Conservation (phyloP, 2,113 vertebrate species). For the Fukomys damarensis region DNA sequence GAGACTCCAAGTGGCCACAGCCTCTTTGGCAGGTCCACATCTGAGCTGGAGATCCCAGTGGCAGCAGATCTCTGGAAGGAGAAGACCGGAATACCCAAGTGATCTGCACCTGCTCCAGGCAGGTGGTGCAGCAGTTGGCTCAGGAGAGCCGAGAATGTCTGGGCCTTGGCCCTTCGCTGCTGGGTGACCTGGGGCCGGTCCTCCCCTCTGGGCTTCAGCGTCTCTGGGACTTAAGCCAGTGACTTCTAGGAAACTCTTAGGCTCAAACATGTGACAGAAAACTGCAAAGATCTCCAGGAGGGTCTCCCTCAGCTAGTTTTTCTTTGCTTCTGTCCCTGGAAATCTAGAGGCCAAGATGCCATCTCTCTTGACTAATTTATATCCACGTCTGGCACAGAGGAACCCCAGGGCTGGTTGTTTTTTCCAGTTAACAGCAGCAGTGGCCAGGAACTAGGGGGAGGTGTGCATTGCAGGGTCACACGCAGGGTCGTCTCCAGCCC, state of each 20-base stretch:
- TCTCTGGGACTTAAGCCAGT: not conserved
- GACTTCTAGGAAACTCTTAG: not conserved
- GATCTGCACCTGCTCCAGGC: not conserved
- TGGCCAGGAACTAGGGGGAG: accelerated
- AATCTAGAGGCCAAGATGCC: not conserved
- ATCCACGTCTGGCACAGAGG: not conserved
- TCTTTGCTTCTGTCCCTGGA: not conserved
- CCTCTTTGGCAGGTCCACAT: not conserved
- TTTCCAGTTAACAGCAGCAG: not conserved
- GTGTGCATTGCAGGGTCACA: accelerated
- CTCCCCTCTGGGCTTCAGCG: not conserved
- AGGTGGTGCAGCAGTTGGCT: too few relatives aligned
- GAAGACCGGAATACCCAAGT: too few relatives aligned
- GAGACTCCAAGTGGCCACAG: not conserved
- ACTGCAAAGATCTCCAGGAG: not conserved
- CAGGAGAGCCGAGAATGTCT: not conserved
- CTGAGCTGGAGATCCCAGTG: not conserved
- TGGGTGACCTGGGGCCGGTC: not conserved
- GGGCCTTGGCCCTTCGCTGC: not conserved
- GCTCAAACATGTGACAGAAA: not conserved
- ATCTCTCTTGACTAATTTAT: not conserved
- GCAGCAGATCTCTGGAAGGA: accelerated
- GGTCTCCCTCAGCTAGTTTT: accelerated
- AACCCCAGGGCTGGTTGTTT: not conserved
- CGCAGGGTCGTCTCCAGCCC: accelerated